Base-by-base conservation (phyloP, 2,797 vertebrate species). In the Thunnus albacares region DNA sequence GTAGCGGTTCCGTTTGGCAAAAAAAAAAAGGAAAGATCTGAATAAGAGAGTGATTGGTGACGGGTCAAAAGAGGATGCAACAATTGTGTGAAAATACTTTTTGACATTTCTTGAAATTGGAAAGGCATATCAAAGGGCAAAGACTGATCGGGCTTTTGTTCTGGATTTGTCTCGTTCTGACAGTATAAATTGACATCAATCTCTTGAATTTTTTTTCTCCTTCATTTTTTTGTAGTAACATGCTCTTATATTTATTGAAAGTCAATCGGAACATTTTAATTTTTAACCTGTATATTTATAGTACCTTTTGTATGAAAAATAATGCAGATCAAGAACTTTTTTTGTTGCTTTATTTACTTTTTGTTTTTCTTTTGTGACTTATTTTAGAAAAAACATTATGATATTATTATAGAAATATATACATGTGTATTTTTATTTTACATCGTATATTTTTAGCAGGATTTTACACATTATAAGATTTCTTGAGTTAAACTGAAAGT, bases 1-100 rank as follows among this genome's bases (percentile, higher is more conserved):
- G 96, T 97, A 97, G 97, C 95, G 92, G 95, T 97, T 97, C 97
- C 95, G 96, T 95, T 96, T n/a, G 33, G 80, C 62, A 15, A 49
- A 81, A 79, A 89, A 89, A 43, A 67, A 55, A 24, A 26, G 90
- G 94, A 94, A 95, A 94, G 93, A 96, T 96, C 95, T 96, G 96
- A 97, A 96, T 97, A 92, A 95, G 95, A 94, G 94, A 95, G 96
- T 96, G 96, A 97, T 97, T 96, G 96, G 90, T 86, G 90, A 87
- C 72, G 69, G 91, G 80, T 85, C 89, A 92, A 69, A 75, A 91
- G 83, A 91, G 90, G 89, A 94, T 90, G 87, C 85, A 57, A 55
- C 61, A 59, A 38, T 74, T 69, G 83, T 89, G 80, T 81, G 41
- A 69, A 45, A 86, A 80, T 41, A 12, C 70, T 93, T 95, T 94